A percentile compares a stretch with the other conserved stretches of the same genome.
Conservation (phyloP, 1,140 invertebrate genomes). For the Papilio polytes region DNA sequence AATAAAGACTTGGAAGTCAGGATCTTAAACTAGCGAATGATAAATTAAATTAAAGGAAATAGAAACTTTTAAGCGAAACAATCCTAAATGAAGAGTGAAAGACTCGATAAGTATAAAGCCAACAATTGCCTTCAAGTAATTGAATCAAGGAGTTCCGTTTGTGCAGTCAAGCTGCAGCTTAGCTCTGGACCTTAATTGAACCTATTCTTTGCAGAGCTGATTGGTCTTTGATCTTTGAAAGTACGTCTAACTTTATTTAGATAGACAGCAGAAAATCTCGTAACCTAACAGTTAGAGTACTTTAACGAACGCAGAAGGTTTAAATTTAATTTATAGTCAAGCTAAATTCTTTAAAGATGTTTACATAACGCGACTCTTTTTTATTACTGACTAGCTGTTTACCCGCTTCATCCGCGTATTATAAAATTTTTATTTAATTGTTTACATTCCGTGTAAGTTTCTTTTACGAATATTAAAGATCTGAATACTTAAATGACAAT, state of each 20-base stretch:
- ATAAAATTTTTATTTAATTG: no score
- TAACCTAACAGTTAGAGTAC: not conserved
- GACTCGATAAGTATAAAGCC: not conserved
- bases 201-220: conserved; percentile 1
- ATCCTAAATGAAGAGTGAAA: conserved; percentile 4
- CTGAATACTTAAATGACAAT: no score
- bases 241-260: not conserved
- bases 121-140: conserved; percentile 15
- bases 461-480: no score
- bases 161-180: conserved; percentile 7
- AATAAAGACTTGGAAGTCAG: no score
- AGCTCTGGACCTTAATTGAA: conserved; percentile 1
- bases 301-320: not conserved
- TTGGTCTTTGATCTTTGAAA: not conserved
- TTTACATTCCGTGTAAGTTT: no score
- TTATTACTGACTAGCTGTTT: no score
- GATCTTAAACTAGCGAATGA: no score
- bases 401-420: no score
- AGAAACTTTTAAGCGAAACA: not conserved
- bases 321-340: not conserved
- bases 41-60: no score
- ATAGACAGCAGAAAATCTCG: conserved; percentile 1
- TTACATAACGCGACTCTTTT: not conserved
- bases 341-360: not conserved
- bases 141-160: conserved; percentile 6